phyloP scores from a whole-genome alignment of 2,888 invertebrate species.

The Globia sparganii region DNA sequence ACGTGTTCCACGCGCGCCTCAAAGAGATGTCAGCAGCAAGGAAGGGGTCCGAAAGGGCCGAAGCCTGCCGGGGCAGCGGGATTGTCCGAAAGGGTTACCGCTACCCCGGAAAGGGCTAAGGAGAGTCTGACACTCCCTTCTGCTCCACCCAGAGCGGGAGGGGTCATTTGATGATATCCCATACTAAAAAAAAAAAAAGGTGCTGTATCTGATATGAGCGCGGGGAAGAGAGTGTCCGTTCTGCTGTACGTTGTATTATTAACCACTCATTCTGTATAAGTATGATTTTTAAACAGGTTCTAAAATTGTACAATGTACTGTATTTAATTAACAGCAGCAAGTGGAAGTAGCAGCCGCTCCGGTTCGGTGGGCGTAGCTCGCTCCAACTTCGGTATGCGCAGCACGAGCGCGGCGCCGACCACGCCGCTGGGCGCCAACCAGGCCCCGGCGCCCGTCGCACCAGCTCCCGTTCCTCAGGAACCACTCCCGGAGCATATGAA shows the following conservation, averaged over 20 bases:
- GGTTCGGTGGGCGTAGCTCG: slow-evolving; percentile 80
- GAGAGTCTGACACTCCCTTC: too few species aligned
- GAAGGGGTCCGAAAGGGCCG: too few species aligned
- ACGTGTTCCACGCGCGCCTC: too few species aligned
- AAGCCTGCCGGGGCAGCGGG: too few species aligned
- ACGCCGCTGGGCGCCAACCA: slow-evolving; percentile 65
- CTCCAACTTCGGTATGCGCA: slow-evolving; percentile 79
- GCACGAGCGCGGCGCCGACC: slow-evolving; percentile 70
- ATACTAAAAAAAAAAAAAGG: too few species aligned
- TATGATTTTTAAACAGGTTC: neutral
- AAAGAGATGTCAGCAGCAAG: too few species aligned
- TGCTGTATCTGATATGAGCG: too few species aligned
- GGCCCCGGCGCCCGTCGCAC: slow-evolving; percentile 59
- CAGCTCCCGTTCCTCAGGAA: slow-evolving; percentile 74
- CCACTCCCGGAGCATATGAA: slow-evolving; percentile 79
- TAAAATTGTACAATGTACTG: neutral
- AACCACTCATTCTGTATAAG: neutral
- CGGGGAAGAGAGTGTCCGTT: too few species aligned
- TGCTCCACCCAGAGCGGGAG: too few species aligned
- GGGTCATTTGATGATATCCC: too few species aligned
- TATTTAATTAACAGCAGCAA: slow-evolving; percentile 55
- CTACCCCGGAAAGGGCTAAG: too few species aligned
- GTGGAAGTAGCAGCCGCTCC: slow-evolving; percentile 77
- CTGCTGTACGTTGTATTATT: neutral
- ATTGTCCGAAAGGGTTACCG: too few species aligned